Conservation (phyloP, 2,797 vertebrate species). For the Oreortyx pictus region DNA sequence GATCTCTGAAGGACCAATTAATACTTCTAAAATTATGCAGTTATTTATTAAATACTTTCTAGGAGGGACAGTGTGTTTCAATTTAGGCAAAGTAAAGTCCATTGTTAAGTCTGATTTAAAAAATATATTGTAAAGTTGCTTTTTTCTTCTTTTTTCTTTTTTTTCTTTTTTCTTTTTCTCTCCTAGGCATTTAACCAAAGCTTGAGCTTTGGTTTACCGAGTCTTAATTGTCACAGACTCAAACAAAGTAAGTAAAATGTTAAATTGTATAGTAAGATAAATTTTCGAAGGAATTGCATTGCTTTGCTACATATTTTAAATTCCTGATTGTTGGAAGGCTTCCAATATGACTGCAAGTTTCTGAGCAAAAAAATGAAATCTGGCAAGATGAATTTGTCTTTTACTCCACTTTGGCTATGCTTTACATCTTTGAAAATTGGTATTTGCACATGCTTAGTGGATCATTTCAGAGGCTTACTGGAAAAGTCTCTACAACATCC, state of each 20-base stretch:
- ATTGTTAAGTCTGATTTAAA: neutral
- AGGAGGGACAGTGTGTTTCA: neutral
- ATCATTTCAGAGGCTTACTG: slow-evolving; percentile 29
- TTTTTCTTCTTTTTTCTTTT: neutral
- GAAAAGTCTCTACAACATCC: slow-evolving; percentile 6
- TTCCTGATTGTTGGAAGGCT: neutral
- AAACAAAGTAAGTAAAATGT: neutral
- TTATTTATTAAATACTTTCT: slow-evolving; percentile 18
- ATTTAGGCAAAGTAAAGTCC: neutral
- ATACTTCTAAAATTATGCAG: slow-evolving; percentile 6
- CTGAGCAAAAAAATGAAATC: neutral
- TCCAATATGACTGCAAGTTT: neutral
- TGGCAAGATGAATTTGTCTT: neutral
- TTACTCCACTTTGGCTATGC: neutral
- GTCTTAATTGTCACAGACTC: neutral
- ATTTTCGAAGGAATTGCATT: neutral
- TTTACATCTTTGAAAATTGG: neutral
- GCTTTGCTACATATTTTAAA: neutral
- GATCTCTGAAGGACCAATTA: slow-evolving; percentile 49
- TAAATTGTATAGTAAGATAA: neutral
- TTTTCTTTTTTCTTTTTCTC: neutral
- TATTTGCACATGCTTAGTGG: slow-evolving; percentile 13
- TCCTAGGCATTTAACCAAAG: neutral
- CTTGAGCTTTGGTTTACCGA: neutral
- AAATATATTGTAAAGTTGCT: neutral